phyloP scores from a whole-genome alignment of 2,888 invertebrate species.

The Miltochrista miniata region DNA sequence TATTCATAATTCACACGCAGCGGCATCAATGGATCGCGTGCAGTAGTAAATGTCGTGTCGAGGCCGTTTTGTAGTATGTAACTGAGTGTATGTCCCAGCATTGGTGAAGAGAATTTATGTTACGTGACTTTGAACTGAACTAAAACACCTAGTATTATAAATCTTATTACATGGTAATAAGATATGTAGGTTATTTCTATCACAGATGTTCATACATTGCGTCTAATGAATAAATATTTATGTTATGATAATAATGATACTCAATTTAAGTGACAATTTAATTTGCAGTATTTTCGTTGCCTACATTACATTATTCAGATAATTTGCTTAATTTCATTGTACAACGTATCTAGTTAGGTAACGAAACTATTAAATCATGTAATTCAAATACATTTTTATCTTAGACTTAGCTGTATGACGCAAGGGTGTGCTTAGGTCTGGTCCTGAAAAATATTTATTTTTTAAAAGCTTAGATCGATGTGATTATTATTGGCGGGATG shows the following conservation, averaged over 20 bases:
- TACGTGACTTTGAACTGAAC: conserved; percentile 34
- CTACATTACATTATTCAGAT: background rate
- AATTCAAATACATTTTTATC: too few species aligned
- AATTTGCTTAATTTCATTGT: too few species aligned
- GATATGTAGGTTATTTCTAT: conserved; percentile 8
- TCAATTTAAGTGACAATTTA: conserved; percentile 29
- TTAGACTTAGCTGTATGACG: too few species aligned
- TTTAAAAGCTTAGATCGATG: too few species aligned
- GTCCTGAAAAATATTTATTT: too few species aligned
- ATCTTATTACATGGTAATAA: conserved; percentile 23
- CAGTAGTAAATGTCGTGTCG: background rate
- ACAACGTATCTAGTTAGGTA: too few species aligned
- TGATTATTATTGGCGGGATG: too few species aligned
- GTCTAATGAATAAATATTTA: conserved; percentile 23
- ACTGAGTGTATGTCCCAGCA: conserved; percentile 29
- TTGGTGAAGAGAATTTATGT: conserved; percentile 38
- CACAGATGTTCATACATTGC: conserved; percentile 14
- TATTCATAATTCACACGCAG: conserved; percentile 11
- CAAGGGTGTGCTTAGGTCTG: too few species aligned
- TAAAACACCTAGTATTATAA: conserved; percentile 12
- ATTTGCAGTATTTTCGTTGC: conserved; percentile 21
- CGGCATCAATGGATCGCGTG: conserved; percentile 28
- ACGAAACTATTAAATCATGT: too few species aligned
- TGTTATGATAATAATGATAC: conserved; percentile 16
- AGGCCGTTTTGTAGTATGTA: conserved; percentile 17